Conservation (phyloP, 2,113 vertebrate genomes). For the Plestiodon gilberti region DNA sequence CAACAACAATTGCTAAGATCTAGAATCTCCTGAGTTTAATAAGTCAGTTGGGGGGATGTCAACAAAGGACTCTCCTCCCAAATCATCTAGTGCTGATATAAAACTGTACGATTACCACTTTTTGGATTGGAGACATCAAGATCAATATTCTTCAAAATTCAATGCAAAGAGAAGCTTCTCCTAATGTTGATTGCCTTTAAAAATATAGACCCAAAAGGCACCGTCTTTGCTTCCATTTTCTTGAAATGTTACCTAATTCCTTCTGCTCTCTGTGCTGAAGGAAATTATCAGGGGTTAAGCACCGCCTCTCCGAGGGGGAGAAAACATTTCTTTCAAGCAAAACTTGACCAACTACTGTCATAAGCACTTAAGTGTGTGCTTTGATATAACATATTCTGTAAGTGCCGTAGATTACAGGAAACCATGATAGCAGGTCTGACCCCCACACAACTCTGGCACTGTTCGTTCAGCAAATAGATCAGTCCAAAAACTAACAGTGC, state of each 20-base stretch:
- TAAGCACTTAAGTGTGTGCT: slow-evolving; percentile 70
- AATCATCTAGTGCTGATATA: background rate
- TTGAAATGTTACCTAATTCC: slow-evolving; percentile 22
- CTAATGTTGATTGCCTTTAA: slow-evolving; percentile 43
- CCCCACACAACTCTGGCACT: slow-evolving; percentile 59
- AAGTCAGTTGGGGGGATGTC: background rate
- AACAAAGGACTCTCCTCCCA: too few relatives aligned
- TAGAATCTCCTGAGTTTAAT: background rate
- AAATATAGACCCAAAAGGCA: slow-evolving; percentile 20
- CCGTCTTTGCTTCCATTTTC: background rate
- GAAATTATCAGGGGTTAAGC: slow-evolving; percentile 65
- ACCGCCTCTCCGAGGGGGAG: slow-evolving; percentile 51
- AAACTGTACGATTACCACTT: background rate
- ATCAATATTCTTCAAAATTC: slow-evolving; percentile 36
- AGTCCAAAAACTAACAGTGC: slow-evolving; percentile 48
- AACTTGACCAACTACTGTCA: slow-evolving; percentile 74
- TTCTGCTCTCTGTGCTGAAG: background rate
- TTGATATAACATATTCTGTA: slow-evolving; percentile 70
- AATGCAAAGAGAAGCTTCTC: slow-evolving; percentile 41
- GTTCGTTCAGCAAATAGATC: slow-evolving; percentile 48
- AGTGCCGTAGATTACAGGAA: slow-evolving; percentile 75
- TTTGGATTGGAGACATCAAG: background rate
- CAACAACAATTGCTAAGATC: background rate
- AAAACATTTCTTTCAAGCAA: slow-evolving; percentile 69
- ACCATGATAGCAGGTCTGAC: slow-evolving; percentile 69